Evolutionary conservation across 2,888 invertebrate genomes (phyloP), one percentile per base, ranked within the genome.

Genomic region (Agrenia bidenticulata): DNA sequence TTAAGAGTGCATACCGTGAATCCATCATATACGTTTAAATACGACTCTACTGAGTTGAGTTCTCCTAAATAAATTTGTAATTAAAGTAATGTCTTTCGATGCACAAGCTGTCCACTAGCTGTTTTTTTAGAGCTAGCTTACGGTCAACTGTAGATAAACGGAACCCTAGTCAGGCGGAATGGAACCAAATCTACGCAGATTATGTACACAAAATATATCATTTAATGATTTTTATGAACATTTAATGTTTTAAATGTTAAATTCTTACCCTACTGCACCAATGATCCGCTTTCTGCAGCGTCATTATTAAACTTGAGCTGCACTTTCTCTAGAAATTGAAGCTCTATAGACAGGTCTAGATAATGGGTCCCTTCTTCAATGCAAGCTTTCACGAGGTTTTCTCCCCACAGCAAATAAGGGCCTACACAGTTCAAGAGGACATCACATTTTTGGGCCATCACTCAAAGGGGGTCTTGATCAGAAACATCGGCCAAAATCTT

Each of bases 401-500:
- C 85, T 79, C 96, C 94, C 0, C 97, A 90, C 78, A 92, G 87
- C n/a, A 87, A 82, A 79, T 88, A 92, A 0, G 97, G 98, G 0
- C 98, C 98, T 75, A 94, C 92, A 80, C 93, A 93, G 81, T 96
- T 98, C 1, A 95, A 85, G 24, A 99, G 77, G 1, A 97, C 85
- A 77, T 85, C 87, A 5, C 92, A 85, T 74, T 86, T 85, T 54
- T 83, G 81, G 50, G 93, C 89, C 97, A 99, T 97, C 61, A 84
- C 84, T 45, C 83, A 80, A 19, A 99, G 79, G 0, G 92, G 90
- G 39, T 85, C 83, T 64, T 87, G 85, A 79, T 92, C 87, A 1
- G 82, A 82, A 0, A 92, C 83, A 78, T 96, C 92, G 2, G 73
- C 74, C 2, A 68, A 24, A 9, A 76, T 63, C 15, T 61, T 73